Evolutionary conservation across 2,888 invertebrate species (phyloP), one percentile per base, ranked within the genome.

Genomic region (Scrobipalpa costella): DNA sequence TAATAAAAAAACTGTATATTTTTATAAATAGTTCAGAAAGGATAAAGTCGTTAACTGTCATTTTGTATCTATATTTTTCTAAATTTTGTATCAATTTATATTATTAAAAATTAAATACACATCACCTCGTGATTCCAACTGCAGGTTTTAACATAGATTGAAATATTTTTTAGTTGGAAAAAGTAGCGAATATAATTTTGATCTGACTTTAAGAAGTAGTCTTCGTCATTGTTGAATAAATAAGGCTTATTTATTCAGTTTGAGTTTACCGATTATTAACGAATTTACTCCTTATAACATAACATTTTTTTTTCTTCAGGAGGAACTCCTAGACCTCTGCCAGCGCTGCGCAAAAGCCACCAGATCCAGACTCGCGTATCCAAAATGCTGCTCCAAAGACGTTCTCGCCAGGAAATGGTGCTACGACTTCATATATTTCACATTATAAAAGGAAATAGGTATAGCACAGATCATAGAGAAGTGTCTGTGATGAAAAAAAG

Each of bases 301-400:
- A 38, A 38, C 38, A 2, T 38, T 11, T 8, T 38, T 38, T 38
- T 11, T 38, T 68, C 76, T 74, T 0, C 84, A 93, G 93, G 90
- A 88, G 57, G 91, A 92, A 65, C 85, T 92, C 0, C 72, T 92
- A 55, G 93, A 93, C 68, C 80, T 93, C 0, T 94, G 94, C 74
- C 94, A 94, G 72, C 81, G 93, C 55, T 94, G 94, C 65, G 94
- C 94, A 13, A 94, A 94, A 75, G 86, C 92, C 0, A 94, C 94
- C 0, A 94, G 93, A 69, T 93, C 93, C 0, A 83, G 78, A 0
- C 72, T 81, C 0, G 94, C 93, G 0, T 93, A 93, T 67, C 93
- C 93, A 0, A 92, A 93, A 55, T 94, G 94, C 76, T 94, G 94
- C 66, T 90, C 92, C 7, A 89, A 92, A 0, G 92, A 92, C 67